Base-by-base conservation (phyloP, 1,140 invertebrate species). In the Caerostris extrusa region DNA sequence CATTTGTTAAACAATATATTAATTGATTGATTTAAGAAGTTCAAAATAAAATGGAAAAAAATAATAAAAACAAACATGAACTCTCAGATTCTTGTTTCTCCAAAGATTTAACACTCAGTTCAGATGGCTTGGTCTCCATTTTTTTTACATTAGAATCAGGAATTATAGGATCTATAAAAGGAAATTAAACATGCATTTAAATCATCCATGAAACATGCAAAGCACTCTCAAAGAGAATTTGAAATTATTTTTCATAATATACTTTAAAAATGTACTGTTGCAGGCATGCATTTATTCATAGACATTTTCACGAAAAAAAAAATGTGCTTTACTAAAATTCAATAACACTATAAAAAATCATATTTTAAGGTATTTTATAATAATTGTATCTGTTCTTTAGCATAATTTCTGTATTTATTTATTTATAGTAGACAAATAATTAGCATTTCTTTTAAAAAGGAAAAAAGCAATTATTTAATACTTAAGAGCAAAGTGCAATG, bases 41-140 rank as follows among this genome's bases (percentile, higher is more conserved):
- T 34, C 17, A 56, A 19, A 77, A 90, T 56, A 69, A 90, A 90
- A 95, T 95, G 94, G 60, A 93, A 67, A 19, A 67, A 95, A 34
- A 34, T 34, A 53, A 91, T 82, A 95, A 82, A 53, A 83, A 92
- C 90, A 92, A 61, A 92, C 90, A 92, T 92, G 90, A 58, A 85
- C 12, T 34, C 8, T 92, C 81, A 8, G 55, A n/a, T 10, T 64
- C 77, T 85, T n/a, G 77, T 64, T 19, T 85, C 4, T 92, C 90
- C 57, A 57, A n/a, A 10, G 61, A 64, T 85, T 61, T 17, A 67
- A 92, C 10, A 56, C 58, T 67, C 81, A 67, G 90, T 61, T 64
- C 90, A 83, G 58, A 7, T 55, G 90, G 58, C 53, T 85, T 34
- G 56, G 3, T 87, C 10, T 88, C 91, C 12, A 53, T 58, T 85